Percentiles rank a stretch among this genome's conserved stretches.
Conservation (phyloP, 2,797 vertebrate species). For the Pseudochaenichthys georgianus region DNA sequence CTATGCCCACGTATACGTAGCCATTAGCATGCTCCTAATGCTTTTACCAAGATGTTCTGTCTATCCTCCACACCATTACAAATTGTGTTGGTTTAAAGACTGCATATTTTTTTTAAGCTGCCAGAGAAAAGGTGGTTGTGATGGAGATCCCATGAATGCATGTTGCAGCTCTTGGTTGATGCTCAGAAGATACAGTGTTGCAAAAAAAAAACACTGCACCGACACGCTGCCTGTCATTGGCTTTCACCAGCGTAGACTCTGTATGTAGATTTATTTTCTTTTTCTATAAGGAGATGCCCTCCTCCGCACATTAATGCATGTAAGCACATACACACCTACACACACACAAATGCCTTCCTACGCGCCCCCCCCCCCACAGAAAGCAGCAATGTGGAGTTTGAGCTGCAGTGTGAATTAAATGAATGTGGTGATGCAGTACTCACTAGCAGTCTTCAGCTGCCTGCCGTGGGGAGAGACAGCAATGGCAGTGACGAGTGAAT, state of each 20-base stretch:
- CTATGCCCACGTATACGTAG: not conserved
- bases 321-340: slow-evolving; percentile 47
- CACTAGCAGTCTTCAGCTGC: slow-evolving; percentile 57
- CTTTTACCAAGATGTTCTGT: not conserved
- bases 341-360: slow-evolving; percentile 44
- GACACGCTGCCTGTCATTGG: slow-evolving; percentile 50
- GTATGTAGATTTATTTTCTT: slow-evolving; percentile 28
- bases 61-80: slow-evolving; percentile 4
- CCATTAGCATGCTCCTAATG: slow-evolving; percentile 10
- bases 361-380: slow-evolving; percentile 21
- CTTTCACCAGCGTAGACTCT: slow-evolving; percentile 41
- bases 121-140: slow-evolving; percentile 39
- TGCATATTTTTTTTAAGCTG: slow-evolving; percentile 19
- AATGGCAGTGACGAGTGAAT: slow-evolving; percentile 45
- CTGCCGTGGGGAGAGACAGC: slow-evolving; percentile 33
- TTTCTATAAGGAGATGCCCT: slow-evolving; percentile 61
- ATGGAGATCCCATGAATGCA: slow-evolving; percentile 52
- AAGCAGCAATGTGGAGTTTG: slow-evolving; percentile 62
- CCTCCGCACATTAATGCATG: slow-evolving; percentile 60
- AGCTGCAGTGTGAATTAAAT: slow-evolving; percentile 61
- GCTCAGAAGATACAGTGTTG: slow-evolving; percentile 46
- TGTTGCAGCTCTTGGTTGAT: slow-evolving; percentile 48
- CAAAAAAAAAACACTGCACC: slow-evolving; percentile 55
- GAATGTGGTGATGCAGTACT: slow-evolving; percentile 61
- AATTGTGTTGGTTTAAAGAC: slow-evolving; percentile 13